Conservation (phyloP, 2,113 vertebrate species). For the Serilophus lunatus region DNA sequence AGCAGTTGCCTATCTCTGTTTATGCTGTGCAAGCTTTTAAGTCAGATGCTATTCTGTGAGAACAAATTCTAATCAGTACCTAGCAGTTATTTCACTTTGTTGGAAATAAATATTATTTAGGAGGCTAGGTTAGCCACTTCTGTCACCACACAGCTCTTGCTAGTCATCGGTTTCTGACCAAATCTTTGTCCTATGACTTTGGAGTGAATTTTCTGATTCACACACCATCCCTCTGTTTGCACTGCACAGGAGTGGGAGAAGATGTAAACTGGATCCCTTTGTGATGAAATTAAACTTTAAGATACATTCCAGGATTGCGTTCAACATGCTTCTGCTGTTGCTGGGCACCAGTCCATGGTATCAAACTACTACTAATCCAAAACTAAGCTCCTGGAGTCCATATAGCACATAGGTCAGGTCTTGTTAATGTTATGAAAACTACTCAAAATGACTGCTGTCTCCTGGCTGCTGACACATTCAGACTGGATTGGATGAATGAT, state of each 20-base stretch:
- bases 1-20: neutral
- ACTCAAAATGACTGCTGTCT: neutral
- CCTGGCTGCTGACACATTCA: neutral
- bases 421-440: neutral
- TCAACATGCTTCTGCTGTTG: neutral
- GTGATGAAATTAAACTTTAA: neutral
- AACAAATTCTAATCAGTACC: neutral
- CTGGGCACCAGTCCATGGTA: neutral
- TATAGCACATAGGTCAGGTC: neutral
- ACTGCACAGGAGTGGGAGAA: neutral
- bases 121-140: neutral
- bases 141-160: neutral
- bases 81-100: neutral
- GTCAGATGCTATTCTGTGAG: neutral
- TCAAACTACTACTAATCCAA: neutral
- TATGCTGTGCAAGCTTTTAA: neutral
- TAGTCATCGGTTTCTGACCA: neutral
- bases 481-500: neutral
- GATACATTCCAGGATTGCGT: neutral
- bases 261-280: neutral
- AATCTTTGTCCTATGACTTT: neutral
- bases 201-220: neutral
- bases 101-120: neutral
- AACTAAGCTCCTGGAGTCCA: neutral
- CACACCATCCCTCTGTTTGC: rapidly evolving